These are phyloP conservation scores for Acanthococcus lagerstroemiae DNA, from an alignment of 2,888 invertebrate genomes.

Conservation along the genomic window DNA sequence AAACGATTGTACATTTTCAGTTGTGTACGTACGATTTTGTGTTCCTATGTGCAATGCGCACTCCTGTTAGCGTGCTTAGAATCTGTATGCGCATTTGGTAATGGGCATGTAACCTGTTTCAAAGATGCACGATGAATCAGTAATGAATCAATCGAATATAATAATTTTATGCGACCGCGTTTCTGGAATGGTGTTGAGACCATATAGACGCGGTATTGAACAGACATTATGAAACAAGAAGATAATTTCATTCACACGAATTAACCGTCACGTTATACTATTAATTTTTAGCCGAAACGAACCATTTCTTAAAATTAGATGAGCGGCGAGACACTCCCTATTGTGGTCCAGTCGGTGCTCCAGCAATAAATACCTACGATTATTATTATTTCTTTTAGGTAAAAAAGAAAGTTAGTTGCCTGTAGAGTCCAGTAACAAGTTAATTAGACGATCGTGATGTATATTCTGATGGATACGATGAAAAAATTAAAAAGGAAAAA, in stretches of 20 bases:
- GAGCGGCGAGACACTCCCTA: background rate
- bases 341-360: too few species aligned
- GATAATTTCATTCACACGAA: too few species aligned
- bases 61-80: too few species aligned
- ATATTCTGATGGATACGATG: too few species aligned
- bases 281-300: background rate
- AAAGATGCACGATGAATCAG: background rate
- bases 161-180: too few species aligned
- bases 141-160: slow-evolving; percentile 1
- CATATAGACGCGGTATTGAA: too few species aligned
- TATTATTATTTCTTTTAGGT: background rate
- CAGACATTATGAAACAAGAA: too few species aligned
- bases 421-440: background rate
- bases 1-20: background rate
- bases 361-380: too few species aligned
- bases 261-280: background rate
- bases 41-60: background rate
- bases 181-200: too few species aligned
- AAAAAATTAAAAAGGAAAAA: too few species aligned
- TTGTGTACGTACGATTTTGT: background rate
- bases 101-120: background rate
- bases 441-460: background rate
- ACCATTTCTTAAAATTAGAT: background rate
- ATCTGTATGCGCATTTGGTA: too few species aligned
- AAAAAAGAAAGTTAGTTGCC: background rate